Percentiles rank a stretch among this genome's conserved stretches.
These are phyloP conservation scores for Sarcophaga caerulescens DNA, from an alignment of 2,888 invertebrate species.

Conservation along the genomic window DNA sequence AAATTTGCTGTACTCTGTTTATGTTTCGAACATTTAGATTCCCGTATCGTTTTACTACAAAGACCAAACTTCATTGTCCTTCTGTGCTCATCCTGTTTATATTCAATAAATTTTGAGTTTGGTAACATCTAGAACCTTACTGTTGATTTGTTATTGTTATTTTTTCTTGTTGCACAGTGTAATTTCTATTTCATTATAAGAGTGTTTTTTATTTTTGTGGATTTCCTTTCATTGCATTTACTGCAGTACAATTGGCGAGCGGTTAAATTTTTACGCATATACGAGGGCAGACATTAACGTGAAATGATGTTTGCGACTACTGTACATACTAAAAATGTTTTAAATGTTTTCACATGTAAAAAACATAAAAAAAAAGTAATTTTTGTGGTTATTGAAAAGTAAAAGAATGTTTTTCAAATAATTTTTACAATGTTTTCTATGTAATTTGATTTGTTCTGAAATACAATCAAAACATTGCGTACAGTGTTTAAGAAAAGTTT, in stretches of 20 bases:
- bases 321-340: not conserved
- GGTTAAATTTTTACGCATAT: not conserved
- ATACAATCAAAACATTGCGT: not conserved
- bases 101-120: too few relatives aligned
- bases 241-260: not conserved
- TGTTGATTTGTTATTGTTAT: too few relatives aligned
- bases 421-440: not conserved
- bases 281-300: not conserved
- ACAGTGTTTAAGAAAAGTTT: too few relatives aligned
- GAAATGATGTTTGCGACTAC: not conserved
- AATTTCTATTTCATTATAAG: not conserved
- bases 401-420: not conserved
- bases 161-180: not conserved
- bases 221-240: constrained; percentile 27
- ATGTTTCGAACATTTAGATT: too few relatives aligned
- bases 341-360: not conserved
- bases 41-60: too few relatives aligned
- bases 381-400: constrained; percentile 12
- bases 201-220: not conserved
- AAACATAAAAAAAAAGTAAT: not conserved
- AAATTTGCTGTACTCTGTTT: too few relatives aligned
- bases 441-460: not conserved
- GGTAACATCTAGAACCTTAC: too few relatives aligned
- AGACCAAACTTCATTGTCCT: too few relatives aligned
- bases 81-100: too few relatives aligned